These are phyloP conservation scores for Ectemnius lituratus DNA, from an alignment of 2,888 invertebrate genomes.

Conservation along the genomic window DNA sequence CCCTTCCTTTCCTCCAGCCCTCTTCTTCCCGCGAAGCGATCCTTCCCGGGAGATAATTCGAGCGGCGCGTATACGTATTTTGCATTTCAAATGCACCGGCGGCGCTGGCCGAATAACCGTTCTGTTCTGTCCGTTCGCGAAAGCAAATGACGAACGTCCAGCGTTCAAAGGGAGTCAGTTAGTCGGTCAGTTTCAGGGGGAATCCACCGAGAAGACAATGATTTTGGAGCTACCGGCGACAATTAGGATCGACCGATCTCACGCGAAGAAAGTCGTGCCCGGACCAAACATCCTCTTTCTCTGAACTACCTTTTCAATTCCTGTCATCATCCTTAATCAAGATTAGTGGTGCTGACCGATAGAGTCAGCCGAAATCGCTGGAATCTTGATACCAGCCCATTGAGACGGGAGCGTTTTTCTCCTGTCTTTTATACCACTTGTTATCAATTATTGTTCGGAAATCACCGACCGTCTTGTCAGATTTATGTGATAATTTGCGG, in stretches of 20 bases:
- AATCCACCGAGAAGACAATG: constrained; percentile 8
- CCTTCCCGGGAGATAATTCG: constrained; percentile 64
- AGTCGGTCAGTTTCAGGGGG: neutral
- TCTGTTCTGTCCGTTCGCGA: constrained; percentile 60
- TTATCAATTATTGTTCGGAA: too few relatives aligned
- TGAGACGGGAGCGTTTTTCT: too few relatives aligned
- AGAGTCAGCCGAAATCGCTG: too few relatives aligned
- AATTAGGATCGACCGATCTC: constrained; percentile 3
- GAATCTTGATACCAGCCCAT: too few relatives aligned
- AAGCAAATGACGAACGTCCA: neutral
- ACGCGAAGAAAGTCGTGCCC: neutral
- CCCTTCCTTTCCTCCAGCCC: constrained; percentile 19
- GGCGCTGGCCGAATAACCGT: constrained; percentile 40
- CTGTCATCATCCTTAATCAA: too few relatives aligned
- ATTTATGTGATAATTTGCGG: too few relatives aligned
- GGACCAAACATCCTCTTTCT: neutral
- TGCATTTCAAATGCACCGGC: constrained; percentile 68
- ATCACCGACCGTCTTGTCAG: too few relatives aligned
- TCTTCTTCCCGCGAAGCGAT: constrained; percentile 36
- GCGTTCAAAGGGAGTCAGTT: too few relatives aligned
- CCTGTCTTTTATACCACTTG: too few relatives aligned
- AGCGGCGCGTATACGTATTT: constrained; percentile 59
- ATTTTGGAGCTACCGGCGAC: constrained; percentile 1
- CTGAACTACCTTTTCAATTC: too few relatives aligned
- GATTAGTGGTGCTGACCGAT: too few relatives aligned